phyloP scores from a whole-genome alignment of 2,888 invertebrate species.

The Hoplodrina ambigua region DNA sequence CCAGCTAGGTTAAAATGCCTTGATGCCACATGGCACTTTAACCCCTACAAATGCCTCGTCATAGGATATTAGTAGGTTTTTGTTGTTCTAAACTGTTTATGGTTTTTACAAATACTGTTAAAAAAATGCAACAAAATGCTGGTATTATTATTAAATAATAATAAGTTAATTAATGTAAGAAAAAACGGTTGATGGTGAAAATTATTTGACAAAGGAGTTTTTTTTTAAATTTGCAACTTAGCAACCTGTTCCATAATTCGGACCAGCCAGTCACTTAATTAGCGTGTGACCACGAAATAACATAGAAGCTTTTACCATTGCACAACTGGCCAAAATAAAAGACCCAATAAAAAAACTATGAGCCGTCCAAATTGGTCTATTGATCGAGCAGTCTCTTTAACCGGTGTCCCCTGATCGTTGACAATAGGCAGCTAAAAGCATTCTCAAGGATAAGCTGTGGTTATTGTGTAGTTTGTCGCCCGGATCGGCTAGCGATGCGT shows the following conservation, averaged over 20 bases:
- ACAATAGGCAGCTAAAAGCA: constrained; percentile 76
- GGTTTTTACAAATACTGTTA: no score
- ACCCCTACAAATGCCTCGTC: no score
- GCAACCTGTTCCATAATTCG: no score
- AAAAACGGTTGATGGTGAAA: no score
- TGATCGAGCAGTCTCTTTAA: constrained; percentile 47
- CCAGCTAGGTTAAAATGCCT: no score
- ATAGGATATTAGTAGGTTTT: no score
- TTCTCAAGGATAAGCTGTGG: constrained; percentile 81
- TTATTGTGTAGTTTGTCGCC: constrained; percentile 80
- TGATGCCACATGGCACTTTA: background rate
- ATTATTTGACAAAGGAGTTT: no score
- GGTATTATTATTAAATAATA: no score
- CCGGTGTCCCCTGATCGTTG: constrained; percentile 57
- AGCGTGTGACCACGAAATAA: constrained; percentile 1
- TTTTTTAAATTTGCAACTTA: no score
- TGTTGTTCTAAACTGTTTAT: no score
- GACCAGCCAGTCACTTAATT: constrained; percentile 1
- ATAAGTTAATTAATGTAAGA: no score
- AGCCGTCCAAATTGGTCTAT: constrained; percentile 37
- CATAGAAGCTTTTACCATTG: constrained; percentile 16
- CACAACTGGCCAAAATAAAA: constrained; percentile 41
- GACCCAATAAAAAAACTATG: constrained; percentile 35
- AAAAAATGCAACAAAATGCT: no score
- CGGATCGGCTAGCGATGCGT: constrained; percentile 76